Evolutionary conservation across 2,797 vertebrate species (phyloP), one percentile per base, ranked within the genome.

Genomic region (Siniperca undulata): DNA sequence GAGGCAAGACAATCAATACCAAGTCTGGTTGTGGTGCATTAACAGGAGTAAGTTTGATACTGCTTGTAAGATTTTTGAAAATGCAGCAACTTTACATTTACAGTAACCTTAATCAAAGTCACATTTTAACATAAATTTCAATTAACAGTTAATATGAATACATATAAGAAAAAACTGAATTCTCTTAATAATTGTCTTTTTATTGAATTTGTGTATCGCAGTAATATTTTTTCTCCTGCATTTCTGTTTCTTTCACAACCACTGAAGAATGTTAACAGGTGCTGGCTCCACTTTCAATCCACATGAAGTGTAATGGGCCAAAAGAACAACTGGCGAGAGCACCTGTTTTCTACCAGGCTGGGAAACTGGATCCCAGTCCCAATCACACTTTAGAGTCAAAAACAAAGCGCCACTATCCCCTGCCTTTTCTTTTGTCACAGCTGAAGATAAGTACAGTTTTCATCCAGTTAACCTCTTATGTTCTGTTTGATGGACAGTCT

Each of bases 231-330:
- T 38, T 50, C 44, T 61, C 68, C 44, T 40, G 36, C 67, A 55
- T 79, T 82, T 73, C 40, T 53, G 58, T 74, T 38, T 56, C 71
- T 85, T 42, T 79, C 81, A 74, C 59, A 83, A 48, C 48, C 73
- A 34, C 52, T 86, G 88, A 92, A 84, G 84, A 92, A 91, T 84
- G 70, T 60, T 42, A 88, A 93, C 92, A 93, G 93, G 92, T 94
- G 91, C 76, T 78, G 86, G 84, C 87, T 92, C 83, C 66, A 44
- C 79, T 89, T 89, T 91, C 87, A 86, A 59, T 67, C 79, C 42
- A 17, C 24, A 24, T 81, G 44, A 77, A 72, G 65, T 46, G 61
- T 62, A 80, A 70, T 77, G 84, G 82, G 82, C 89, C 83, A 86
- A 90, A 89, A 79, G 87, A 92, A 92, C 92, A 93, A 93, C 91